These are phyloP conservation scores for Sitta carolinensis DNA, from an alignment of 2,797 vertebrate species.

Conservation along the genomic window DNA sequence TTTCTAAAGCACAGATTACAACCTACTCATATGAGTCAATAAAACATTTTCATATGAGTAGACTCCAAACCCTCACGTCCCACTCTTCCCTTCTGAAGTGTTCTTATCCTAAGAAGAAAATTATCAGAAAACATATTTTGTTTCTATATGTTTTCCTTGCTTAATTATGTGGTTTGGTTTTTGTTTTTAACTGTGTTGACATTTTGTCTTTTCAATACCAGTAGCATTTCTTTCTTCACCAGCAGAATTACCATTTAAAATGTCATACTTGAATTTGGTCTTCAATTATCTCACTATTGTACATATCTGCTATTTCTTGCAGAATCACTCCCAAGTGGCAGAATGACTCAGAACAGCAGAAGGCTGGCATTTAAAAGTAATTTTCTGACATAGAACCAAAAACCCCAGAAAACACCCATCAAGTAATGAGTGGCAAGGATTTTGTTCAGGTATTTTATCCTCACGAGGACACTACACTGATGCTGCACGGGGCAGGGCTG, in stretches of 20 bases:
- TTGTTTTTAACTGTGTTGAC: not conserved
- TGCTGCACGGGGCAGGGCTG: not conserved
- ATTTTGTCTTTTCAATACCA: not conserved
- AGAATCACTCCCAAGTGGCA: not conserved
- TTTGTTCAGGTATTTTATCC: not conserved
- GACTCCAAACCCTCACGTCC: not conserved
- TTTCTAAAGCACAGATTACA: not conserved
- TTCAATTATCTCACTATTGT: slow-evolving; percentile 1
- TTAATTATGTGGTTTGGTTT: not conserved
- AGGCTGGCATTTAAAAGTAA: slow-evolving; percentile 1
- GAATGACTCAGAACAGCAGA: slow-evolving; percentile 28
- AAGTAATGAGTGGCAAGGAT: not conserved
- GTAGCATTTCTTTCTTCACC: not conserved
- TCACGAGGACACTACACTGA: not conserved
- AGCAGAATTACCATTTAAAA: not conserved
- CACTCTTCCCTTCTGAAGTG: not conserved
- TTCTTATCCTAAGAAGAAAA: not conserved
- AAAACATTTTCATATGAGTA: not conserved
- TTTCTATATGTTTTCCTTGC: not conserved
- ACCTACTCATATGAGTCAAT: slow-evolving; percentile 22
- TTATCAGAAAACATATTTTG: not conserved
- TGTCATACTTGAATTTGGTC: not conserved
- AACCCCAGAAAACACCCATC: not conserved
- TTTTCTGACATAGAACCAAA: not conserved
- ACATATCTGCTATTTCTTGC: not conserved